A percentile compares a stretch with the other conserved stretches of the same genome.
Conservation (phyloP, 1,140 invertebrate genomes). For the Pachypsylla venusta region DNA sequence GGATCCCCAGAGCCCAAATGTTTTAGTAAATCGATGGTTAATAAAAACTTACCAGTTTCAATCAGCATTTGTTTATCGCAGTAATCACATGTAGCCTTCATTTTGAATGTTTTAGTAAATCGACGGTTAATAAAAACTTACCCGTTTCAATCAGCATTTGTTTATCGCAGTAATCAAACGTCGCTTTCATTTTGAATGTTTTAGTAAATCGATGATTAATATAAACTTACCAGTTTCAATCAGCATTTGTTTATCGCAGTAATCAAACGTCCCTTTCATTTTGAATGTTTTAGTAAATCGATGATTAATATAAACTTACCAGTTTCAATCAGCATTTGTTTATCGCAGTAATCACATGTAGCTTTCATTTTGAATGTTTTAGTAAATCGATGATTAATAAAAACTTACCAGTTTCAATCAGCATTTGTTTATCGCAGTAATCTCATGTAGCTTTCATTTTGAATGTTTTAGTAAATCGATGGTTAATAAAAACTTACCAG, state of each 20-base stretch:
- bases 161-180: slow-evolving; percentile 80
- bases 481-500: slow-evolving; percentile 40
- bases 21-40: no score
- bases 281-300: slow-evolving; percentile 78
- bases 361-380: slow-evolving; percentile 77
- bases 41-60: slow-evolving; percentile 41
- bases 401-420: slow-evolving; percentile 49
- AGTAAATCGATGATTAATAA: slow-evolving; percentile 82
- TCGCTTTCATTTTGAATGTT: slow-evolving; percentile 73
- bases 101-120: slow-evolving; percentile 74
- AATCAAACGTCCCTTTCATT: slow-evolving; percentile 75
- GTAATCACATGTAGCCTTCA: slow-evolving; percentile 76
- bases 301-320: slow-evolving; percentile 51
- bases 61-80: slow-evolving; percentile 86
- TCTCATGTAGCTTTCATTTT: slow-evolving; percentile 82
- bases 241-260: slow-evolving; percentile 82
- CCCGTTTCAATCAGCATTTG: slow-evolving; percentile 71
- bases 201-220: slow-evolving; percentile 85
- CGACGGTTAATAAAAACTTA: slow-evolving; percentile 61
- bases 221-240: slow-evolving; percentile 47
- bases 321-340: slow-evolving; percentile 74
- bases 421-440: slow-evolving; percentile 81
- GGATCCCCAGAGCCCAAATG: no score
- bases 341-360: slow-evolving; percentile 79
- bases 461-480: slow-evolving; percentile 76